Base-by-base conservation (phyloP, 2,888 invertebrate species). In the Microctonus aethiopoides region DNA sequence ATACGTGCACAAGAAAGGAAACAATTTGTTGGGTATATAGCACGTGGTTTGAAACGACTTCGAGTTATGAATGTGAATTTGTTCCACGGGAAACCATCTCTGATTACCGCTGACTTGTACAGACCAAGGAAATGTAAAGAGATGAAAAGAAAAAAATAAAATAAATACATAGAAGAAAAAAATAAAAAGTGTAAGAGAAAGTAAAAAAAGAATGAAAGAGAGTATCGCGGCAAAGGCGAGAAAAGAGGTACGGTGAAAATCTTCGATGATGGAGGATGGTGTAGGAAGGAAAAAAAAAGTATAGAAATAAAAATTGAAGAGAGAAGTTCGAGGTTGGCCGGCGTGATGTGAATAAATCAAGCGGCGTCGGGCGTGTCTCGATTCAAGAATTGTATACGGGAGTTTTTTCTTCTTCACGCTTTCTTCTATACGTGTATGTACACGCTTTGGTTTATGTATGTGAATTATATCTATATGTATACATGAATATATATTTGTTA, bases 271-370 rank as follows among this genome's bases (percentile, higher is more conserved):
- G n/a, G n/a, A n/a, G n/a, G 60, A 69, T 69, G 26, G 60, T 59
- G 73, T 52, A 57, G 51, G 61, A 63, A 62, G 64, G 61, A 68
- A 69, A 65, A 22, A 62, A 68, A 68, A 60, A 56, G 63, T 62
- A 67, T 69, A 36, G 51, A 34, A 29, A 26, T 24, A 72, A 68
- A 64, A 51, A 54, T 54, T 65, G 70, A 56, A 36, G 70, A 56
- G 60, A 68, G 59, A 56, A 62, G 67, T 68, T 60, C 59, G 57
- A 63, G 46, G 70, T 63, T 54, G 65, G 76, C 75, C 75, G 75
- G 74, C 85, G 85, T 86, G 85, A 84, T 80, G 73, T 76, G 86
- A 85, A 86, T 86, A 83, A 79, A 81, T 79, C 80, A 79, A 79
- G 74, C 64, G 70, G 54, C 61, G 16, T 70, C 73, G 56, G 70